Conservation (phyloP, 53 echinoderm and acorn worm genomes). For the Apostichopus leukothele region DNA sequence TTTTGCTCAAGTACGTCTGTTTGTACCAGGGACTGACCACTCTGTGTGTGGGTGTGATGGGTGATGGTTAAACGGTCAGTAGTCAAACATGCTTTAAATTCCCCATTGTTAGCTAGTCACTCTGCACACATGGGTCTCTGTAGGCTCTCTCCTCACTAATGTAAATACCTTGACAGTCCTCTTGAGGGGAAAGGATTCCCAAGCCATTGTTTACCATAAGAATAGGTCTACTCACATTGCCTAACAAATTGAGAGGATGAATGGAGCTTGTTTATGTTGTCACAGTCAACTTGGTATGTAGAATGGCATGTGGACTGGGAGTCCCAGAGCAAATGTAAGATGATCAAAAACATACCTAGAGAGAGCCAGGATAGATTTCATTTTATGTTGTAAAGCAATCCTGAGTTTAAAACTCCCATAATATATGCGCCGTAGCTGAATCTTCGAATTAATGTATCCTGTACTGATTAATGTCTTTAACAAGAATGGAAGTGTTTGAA, state of each 20-base stretch:
- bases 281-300: neutral
- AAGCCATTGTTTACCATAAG: slow-evolving; percentile 1
- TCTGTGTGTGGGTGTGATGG: neutral
- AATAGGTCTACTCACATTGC: slow-evolving; percentile 11
- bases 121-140: neutral
- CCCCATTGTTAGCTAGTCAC: neutral
- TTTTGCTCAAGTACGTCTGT: neutral
- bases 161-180: too few species aligned
- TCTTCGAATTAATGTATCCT: too few species aligned
- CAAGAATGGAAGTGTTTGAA: too few species aligned
- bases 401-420: too few species aligned
- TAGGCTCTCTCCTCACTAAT: too few species aligned
- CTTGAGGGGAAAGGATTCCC: neutral
- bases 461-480: too few species aligned
- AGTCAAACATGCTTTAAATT: neutral
- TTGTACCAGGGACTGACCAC: neutral
- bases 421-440: too few species aligned
- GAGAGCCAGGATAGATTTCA: too few species aligned
- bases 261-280: slow-evolving; percentile 28
- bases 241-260: slow-evolving; percentile 17
- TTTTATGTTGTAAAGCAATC: too few species aligned
- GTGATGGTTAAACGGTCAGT: neutral
- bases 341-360: too few species aligned
- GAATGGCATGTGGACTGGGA: neutral
- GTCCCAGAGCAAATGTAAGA: too few species aligned